Evolutionary conservation across 2,888 invertebrate species (phyloP).

Genomic region (Pharmacophagus antenor): DNA sequence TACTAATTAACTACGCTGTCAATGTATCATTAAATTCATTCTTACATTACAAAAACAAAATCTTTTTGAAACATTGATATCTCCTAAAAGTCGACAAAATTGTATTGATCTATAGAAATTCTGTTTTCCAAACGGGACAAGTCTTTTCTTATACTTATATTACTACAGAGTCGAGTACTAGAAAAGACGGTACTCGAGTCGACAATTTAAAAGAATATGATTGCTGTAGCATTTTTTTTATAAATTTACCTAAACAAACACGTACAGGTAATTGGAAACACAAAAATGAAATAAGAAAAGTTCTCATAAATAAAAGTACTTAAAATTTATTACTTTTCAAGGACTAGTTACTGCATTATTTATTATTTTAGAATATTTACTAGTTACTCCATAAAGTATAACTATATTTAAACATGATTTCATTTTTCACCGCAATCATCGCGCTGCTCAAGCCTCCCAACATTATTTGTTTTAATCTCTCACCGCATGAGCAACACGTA

Average conservation of each 20-base stretch:
- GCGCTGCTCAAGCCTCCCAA: constrained; percentile 2
- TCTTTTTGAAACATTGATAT: not conserved
- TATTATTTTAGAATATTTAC: too few relatives aligned
- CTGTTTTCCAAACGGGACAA: constrained; percentile 3
- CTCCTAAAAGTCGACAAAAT: constrained; percentile 1
- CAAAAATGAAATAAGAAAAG: not conserved
- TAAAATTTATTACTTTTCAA: too few relatives aligned
- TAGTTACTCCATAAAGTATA: too few relatives aligned
- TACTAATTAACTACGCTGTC: not conserved
- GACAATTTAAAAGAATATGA: not conserved
- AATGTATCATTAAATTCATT: not conserved
- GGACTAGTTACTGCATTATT: not conserved
- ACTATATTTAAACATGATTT: not conserved
- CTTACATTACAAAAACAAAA: not conserved
- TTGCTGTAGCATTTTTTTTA: constrained; percentile 3
- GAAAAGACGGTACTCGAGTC: not conserved
- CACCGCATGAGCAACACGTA: constrained; percentile 26
- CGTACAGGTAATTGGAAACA: not conserved
- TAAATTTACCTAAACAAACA: not conserved
- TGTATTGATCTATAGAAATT: constrained; percentile 1
- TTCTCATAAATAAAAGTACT: not conserved
- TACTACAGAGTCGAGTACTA: constrained; percentile 9
- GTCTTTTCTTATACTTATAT: constrained; percentile 12
- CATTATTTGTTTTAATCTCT: constrained; percentile 30
- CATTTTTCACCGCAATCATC: constrained; percentile 13